phyloP scores from a whole-genome alignment of 2,888 invertebrate genomes.

The Galerucella calmariensis region DNA sequence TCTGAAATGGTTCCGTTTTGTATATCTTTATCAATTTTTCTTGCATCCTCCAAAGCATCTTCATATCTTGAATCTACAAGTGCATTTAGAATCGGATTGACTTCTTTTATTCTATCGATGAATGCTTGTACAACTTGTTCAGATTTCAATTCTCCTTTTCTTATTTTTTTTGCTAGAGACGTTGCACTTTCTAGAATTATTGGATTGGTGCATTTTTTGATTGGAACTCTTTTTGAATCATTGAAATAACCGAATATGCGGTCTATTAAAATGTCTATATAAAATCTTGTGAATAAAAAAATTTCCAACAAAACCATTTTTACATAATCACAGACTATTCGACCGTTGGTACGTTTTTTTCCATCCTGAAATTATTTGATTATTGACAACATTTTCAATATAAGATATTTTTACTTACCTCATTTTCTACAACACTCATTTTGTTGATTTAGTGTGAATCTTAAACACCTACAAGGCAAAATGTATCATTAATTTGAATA shows the following conservation, averaged over 20 bases:
- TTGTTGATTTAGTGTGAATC: background rate
- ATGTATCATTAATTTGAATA: background rate
- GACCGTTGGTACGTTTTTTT: background rate
- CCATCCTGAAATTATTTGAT: constrained; percentile 6
- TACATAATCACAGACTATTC: constrained; percentile 14
- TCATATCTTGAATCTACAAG: constrained; percentile 84
- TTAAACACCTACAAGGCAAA: background rate
- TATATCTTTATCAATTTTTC: constrained; percentile 76
- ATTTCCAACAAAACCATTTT: constrained; percentile 33
- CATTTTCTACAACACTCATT: background rate
- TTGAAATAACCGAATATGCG: constrained; percentile 63
- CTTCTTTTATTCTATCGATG: constrained; percentile 80
- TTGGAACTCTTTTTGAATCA: constrained; percentile 57
- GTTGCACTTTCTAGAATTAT: constrained; percentile 74
- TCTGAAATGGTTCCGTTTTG: constrained; percentile 69
- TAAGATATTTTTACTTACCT: background rate
- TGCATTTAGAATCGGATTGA: constrained; percentile 82
- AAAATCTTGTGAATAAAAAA: constrained; percentile 62
- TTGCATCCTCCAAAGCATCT: constrained; percentile 82
- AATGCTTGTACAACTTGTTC: constrained; percentile 78
- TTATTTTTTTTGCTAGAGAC: constrained; percentile 75
- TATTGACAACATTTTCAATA: background rate
- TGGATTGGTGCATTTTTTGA: constrained; percentile 61
- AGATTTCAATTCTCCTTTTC: constrained; percentile 71
- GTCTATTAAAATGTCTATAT: constrained; percentile 66